Conservation (phyloP, 2,888 invertebrate genomes). For the Leptinotarsa haldemani region DNA sequence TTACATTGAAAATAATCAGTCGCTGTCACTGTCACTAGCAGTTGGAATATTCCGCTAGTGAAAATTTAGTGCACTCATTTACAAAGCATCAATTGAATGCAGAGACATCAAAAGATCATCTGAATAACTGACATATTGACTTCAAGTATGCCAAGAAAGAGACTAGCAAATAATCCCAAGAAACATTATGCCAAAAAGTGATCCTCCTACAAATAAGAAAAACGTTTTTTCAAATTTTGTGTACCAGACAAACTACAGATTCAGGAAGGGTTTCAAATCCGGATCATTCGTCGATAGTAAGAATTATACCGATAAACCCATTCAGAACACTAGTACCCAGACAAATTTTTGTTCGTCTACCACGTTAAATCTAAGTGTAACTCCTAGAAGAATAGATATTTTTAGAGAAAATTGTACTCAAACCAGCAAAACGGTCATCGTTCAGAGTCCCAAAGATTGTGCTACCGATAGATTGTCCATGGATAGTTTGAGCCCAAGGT, state of each 20-base stretch:
- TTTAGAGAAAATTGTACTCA: conserved; percentile 64
- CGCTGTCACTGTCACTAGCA: conserved; percentile 21
- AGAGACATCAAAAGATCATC: not conserved
- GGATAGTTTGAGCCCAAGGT: conserved; percentile 59
- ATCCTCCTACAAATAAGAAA: conserved; percentile 29
- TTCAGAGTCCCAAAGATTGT: conserved; percentile 61
- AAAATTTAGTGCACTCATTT: not conserved
- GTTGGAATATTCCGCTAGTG: not conserved
- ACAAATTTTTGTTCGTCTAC: conserved; percentile 43
- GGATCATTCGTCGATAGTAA: conserved; percentile 27
- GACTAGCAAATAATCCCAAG: conserved; percentile 15
- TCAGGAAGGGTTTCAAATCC: conserved; percentile 31
- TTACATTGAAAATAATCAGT: not conserved
- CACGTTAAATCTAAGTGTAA: conserved; percentile 23
- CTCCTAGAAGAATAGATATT: conserved; percentile 39
- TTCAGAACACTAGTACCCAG: conserved; percentile 30
- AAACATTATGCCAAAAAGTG: conserved; percentile 38
- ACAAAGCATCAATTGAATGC: not conserved
- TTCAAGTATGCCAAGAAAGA: conserved; percentile 31
- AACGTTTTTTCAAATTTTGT: conserved; percentile 42
- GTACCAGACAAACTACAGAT: conserved; percentile 40
- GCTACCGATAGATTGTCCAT: conserved; percentile 56
- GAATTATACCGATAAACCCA: conserved; percentile 3
- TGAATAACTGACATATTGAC: not conserved
- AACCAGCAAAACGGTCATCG: conserved; percentile 71